Percentiles rank a stretch among this genome's conserved stretches.
Conservation (phyloP, 2,113 vertebrate species). For the Corythornis cristatus region DNA sequence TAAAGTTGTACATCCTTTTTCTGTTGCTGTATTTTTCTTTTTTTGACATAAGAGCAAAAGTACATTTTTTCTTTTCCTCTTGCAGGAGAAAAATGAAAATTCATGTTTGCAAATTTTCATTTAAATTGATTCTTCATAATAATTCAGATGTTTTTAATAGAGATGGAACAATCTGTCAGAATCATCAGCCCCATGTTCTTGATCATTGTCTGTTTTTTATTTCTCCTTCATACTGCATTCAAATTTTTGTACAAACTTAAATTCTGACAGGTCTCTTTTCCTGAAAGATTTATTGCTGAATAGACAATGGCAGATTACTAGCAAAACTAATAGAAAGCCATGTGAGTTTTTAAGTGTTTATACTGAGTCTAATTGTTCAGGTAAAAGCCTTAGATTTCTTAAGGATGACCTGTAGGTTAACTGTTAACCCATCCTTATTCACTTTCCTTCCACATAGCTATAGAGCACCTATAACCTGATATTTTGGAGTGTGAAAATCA, state of each 20-base stretch:
- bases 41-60: not conserved
- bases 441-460: not conserved
- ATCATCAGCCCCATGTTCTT: not conserved
- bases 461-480: not conserved
- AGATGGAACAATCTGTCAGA: fast-evolving
- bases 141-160: not conserved
- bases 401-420: not conserved
- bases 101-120: not conserved
- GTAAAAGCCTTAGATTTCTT: not conserved
- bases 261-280: not conserved
- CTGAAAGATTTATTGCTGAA: not conserved
- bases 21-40: not conserved
- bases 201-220: not conserved
- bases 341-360: not conserved
- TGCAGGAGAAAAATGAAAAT: fast-evolving
- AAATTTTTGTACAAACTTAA: not conserved
- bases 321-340: not conserved
- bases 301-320: not conserved
- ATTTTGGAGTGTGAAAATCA: not conserved
- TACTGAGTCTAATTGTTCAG: not conserved
- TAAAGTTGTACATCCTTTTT: not conserved
- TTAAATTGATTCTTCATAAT: not conserved
- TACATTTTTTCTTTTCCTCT: fast-evolving
- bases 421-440: not conserved
- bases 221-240: not conserved